phyloP scores from a whole-genome alignment of 1,140 invertebrate genomes.

The Dufourea novaeangliae region DNA sequence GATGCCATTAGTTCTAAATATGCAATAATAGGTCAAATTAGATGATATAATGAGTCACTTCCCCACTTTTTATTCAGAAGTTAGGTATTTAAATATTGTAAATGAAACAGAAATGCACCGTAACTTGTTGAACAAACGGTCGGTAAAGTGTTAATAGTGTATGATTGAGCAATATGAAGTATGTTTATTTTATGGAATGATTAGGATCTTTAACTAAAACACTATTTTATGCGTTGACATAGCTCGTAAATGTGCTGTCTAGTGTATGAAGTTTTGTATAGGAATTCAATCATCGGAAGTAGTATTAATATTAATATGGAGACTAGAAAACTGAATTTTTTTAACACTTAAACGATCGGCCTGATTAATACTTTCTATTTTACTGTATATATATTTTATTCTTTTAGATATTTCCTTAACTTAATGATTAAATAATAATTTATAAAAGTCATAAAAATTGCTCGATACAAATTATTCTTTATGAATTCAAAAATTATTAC shows the following conservation, averaged over 20 bases:
- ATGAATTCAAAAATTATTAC: not conserved
- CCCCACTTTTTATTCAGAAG: too few relatives aligned
- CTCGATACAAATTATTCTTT: not conserved
- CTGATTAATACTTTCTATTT: slow-evolving; percentile 2
- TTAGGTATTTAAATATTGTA: too few relatives aligned
- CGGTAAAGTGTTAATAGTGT: slow-evolving; percentile 3
- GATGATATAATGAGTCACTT: too few relatives aligned
- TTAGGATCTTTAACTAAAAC: slow-evolving; percentile 26
- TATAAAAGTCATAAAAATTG: not conserved
- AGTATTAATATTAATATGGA: slow-evolving; percentile 21
- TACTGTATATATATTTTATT: not conserved
- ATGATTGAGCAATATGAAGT: slow-evolving; percentile 14
- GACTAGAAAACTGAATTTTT: slow-evolving; percentile 42
- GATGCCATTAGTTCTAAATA: not conserved
- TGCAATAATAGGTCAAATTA: not conserved
- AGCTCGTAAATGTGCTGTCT: slow-evolving; percentile 27
- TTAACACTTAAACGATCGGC: slow-evolving; percentile 33
- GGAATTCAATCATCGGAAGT: slow-evolving; percentile 13
- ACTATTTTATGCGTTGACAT: not conserved
- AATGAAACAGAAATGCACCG: too few relatives aligned
- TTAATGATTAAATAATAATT: not conserved
- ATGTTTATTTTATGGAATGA: slow-evolving; percentile 30
- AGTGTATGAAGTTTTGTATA: slow-evolving; percentile 30
- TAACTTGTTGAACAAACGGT: not conserved
- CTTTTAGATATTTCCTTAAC: not conserved